These are phyloP conservation scores for Bufo gargarizans DNA, from an alignment of 2,113 vertebrate genomes.

Conservation along the genomic window DNA sequence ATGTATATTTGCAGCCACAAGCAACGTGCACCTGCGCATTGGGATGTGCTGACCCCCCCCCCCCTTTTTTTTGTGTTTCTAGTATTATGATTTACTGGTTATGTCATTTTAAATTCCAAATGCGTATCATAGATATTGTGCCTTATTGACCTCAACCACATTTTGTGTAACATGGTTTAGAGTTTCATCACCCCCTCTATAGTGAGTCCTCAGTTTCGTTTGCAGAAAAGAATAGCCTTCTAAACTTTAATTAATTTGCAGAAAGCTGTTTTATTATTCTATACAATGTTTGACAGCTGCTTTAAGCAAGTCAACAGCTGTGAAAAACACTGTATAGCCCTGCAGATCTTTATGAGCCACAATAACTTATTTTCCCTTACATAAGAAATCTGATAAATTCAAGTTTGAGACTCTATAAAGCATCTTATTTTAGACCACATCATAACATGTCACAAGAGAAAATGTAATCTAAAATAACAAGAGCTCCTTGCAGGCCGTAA, in stretches of 20 bases:
- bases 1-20: too few relatives aligned
- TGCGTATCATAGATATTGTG: not conserved
- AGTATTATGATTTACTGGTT: not conserved
- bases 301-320: constrained; percentile 38
- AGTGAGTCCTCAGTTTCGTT: not conserved
- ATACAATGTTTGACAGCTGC: constrained; percentile 45
- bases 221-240: not conserved
- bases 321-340: not conserved
- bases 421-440: not conserved
- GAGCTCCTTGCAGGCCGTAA: not conserved
- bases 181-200: not conserved
- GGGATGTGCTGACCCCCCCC: too few relatives aligned
- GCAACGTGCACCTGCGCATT: too few relatives aligned
- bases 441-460: not conserved
- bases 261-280: not conserved
- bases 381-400: not conserved
- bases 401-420: not conserved
- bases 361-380: not conserved
- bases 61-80: too few relatives aligned
- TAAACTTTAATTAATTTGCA: constrained; percentile 30
- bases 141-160: not conserved
- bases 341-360: not conserved
- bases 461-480: constrained; percentile 8
- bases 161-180: not conserved
- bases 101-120: not conserved